phyloP scores from a whole-genome alignment of 2,797 vertebrate genomes.

The Argya squamiceps region DNA sequence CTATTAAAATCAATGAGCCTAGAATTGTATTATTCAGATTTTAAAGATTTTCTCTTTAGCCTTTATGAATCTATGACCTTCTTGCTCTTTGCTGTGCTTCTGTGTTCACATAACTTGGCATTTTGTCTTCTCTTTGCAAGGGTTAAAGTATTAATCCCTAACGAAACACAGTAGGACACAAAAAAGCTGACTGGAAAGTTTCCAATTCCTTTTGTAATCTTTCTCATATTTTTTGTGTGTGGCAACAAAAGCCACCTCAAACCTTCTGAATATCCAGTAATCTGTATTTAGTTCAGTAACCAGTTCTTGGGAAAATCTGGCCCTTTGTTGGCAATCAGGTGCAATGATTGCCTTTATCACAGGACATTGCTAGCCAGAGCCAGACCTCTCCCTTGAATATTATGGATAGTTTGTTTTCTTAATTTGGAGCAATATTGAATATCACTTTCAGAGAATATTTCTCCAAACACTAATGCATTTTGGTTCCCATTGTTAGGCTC shows the following conservation, averaged over 20 bases:
- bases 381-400: not conserved
- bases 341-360: not conserved
- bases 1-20: constrained; percentile 5
- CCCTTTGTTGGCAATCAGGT: not conserved
- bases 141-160: not conserved
- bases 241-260: not conserved
- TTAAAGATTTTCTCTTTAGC: not conserved
- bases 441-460: not conserved
- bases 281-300: not conserved
- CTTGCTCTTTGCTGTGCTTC: not conserved
- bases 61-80: not conserved
- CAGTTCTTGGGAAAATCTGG: not conserved
- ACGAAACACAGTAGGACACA: not conserved
- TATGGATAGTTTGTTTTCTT: not conserved
- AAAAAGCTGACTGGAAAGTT: not conserved
- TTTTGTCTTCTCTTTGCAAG: not conserved
- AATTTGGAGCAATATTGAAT: not conserved
- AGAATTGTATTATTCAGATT: not conserved
- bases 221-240: not conserved
- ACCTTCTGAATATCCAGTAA: not conserved
- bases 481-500: not conserved
- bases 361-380: not conserved
- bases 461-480: not conserved
- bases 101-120: not conserved
- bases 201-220: not conserved